Evolutionary conservation across 2,888 invertebrate species (phyloP), one percentile per base, ranked within the genome.

Genomic region (Cryptocheilus praepositus): DNA sequence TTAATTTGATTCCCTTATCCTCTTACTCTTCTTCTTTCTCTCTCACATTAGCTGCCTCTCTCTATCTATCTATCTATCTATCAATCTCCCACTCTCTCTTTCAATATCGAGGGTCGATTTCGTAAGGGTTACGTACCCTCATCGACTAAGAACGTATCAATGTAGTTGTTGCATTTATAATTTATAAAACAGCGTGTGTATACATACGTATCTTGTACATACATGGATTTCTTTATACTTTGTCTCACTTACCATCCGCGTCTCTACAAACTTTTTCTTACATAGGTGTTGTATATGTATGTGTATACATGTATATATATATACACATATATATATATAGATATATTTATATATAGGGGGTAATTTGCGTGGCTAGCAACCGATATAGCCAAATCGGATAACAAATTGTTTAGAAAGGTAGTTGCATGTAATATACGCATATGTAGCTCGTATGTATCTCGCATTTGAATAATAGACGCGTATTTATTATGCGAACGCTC

Each of bases 71-170:
- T n/a, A n/a, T n/a, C n/a, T n/a, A n/a, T n/a, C n/a, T 16, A n/a
- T 8, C 16, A 7, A n/a, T 8, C 36, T 2, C 55, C 11, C 7
- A 2, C 7, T 8, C 16, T 11, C n/a, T 16, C 43, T n/a, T 57
- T 11, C 36, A 36, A 36, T 61, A 54, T 54, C 65, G 64, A 76
- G 65, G 71, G 69, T 79, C 73, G 73, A 77, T 66, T 67, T 70
- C 59, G 51, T 71, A 69, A 73, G 55, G 65, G 56, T 59, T 46
- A 7, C 36, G 7, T 36, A 36, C 36, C 36, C 36, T 36, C 36
- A 11, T 64, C 69, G 62, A 63, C 61, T 5, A 36, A 36, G 13
- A 11, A 36, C 13, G 7, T 36, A 36, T 36, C 36, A 36, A 36
- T 36, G 36, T 36, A 36, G 36, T 36, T 36, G 36, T 36, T 11